These are phyloP conservation scores for Lithophane semibrunnea DNA, from an alignment of 2,888 invertebrate species.

Conservation along the genomic window DNA sequence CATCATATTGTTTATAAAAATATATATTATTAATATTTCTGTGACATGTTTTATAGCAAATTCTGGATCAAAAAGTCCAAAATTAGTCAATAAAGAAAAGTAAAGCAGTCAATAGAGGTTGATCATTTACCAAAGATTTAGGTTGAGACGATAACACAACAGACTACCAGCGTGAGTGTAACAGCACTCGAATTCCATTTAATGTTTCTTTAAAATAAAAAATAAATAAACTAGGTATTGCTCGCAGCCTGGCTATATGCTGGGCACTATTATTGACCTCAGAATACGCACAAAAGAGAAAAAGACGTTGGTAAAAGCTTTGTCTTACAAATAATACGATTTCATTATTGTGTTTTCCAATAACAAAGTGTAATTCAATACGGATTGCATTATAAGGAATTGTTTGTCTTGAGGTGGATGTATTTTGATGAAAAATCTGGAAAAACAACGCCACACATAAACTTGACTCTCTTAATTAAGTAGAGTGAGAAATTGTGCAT, in stretches of 20 bases:
- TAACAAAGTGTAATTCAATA: not conserved
- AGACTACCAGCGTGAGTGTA: not conserved
- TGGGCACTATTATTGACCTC: not conserved
- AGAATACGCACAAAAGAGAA: not conserved
- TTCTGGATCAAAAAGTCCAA: not conserved
- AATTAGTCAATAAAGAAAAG: not conserved
- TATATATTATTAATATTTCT: no score
- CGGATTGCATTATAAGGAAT: conserved; percentile 2
- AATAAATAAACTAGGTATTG: not conserved
- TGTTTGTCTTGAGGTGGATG: not conserved
- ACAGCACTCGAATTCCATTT: not conserved
- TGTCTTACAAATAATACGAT: conserved; percentile 5
- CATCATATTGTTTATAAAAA: not conserved
- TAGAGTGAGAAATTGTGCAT: no score
- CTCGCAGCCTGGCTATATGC: not conserved
- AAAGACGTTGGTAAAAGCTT: conserved; percentile 1
- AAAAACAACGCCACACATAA: no score
- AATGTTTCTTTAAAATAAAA: not conserved
- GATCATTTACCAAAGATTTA: not conserved
- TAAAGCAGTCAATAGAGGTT: not conserved
- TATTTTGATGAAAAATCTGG: not conserved
- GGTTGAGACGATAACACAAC: not conserved
- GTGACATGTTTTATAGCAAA: no score
- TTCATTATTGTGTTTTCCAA: not conserved
- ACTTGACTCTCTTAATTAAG: not conserved